Evolutionary conservation across 2,113 vertebrate species (phyloP).

Genomic region (Ahaetulla prasina): DNA sequence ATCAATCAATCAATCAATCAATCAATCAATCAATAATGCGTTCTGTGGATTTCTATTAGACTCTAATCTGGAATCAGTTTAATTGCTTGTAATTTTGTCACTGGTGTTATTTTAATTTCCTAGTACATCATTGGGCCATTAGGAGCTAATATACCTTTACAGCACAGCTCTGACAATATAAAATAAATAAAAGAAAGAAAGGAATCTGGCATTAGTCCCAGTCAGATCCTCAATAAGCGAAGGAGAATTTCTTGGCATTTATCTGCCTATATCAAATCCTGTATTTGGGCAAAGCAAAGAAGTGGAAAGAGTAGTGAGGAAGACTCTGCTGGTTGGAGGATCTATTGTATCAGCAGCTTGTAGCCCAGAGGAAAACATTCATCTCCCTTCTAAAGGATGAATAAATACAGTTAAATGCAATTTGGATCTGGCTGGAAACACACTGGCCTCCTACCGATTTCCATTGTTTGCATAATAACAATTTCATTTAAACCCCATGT

Average conservation of each 20-base stretch:
- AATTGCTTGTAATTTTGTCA: neutral
- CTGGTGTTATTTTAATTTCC: neutral
- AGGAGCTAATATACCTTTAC: neutral
- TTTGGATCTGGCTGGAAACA: neutral
- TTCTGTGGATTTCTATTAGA: neutral
- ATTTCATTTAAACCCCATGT: neutral
- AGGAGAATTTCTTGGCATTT: neutral
- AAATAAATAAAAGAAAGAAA: neutral
- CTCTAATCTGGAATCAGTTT: neutral
- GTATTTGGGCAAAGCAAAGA: neutral
- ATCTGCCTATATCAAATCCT: neutral
- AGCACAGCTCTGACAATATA: neutral
- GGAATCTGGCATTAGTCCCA: neutral
- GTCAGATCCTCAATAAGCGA: neutral
- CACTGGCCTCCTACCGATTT: neutral
- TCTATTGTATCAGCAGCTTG: neutral
- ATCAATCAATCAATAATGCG: neutral
- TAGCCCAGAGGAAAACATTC: neutral
- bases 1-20: neutral
- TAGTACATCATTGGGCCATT: neutral
- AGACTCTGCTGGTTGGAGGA: neutral
- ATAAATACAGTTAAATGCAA: neutral
- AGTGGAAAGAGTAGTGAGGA: neutral
- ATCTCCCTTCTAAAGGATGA: neutral
- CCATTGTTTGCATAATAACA: neutral